Conservation (phyloP, 2,888 invertebrate genomes). For the Macaria liturata region DNA sequence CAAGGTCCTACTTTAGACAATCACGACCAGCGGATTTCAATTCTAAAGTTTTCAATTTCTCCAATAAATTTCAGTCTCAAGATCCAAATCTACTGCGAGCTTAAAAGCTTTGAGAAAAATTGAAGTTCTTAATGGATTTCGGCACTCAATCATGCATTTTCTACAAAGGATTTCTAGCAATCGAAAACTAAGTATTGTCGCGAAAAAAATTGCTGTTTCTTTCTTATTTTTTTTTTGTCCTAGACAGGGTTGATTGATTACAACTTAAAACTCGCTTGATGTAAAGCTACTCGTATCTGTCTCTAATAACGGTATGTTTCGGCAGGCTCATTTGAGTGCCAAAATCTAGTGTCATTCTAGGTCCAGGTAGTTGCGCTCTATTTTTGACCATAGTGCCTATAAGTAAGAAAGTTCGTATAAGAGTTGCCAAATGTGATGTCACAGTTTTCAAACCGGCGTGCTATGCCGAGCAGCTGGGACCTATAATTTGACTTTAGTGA, state of each 20-base stretch:
- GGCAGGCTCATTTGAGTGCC: no score
- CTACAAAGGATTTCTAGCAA: constrained; percentile 6
- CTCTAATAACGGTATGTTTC: no score
- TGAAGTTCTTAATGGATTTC: constrained; percentile 31
- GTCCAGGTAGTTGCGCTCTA: neutral
- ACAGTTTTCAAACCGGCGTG: no score
- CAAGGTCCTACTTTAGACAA: constrained; percentile 1
- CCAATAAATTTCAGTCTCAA: constrained; percentile 8
- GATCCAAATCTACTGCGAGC: constrained; percentile 12
- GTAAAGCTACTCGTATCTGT: no score
- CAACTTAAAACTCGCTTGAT: no score
- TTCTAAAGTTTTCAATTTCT: constrained; percentile 3
- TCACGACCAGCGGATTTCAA: constrained; percentile 1
- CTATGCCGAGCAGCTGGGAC: no score
- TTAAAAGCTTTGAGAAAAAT: constrained; percentile 17
- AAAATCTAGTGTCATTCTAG: no score
- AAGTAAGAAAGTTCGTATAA: neutral
- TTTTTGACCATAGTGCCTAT: neutral
- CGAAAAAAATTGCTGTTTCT: constrained; percentile 4
- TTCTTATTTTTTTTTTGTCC: neutral
- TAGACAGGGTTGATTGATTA: no score
- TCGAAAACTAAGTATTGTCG: constrained; percentile 5
- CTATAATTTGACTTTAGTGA: no score
- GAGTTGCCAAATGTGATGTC: no score
- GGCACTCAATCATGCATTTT: constrained; percentile 32